Base-by-base conservation (phyloP, 2,888 invertebrate genomes). In the Lutraria lutraria region DNA sequence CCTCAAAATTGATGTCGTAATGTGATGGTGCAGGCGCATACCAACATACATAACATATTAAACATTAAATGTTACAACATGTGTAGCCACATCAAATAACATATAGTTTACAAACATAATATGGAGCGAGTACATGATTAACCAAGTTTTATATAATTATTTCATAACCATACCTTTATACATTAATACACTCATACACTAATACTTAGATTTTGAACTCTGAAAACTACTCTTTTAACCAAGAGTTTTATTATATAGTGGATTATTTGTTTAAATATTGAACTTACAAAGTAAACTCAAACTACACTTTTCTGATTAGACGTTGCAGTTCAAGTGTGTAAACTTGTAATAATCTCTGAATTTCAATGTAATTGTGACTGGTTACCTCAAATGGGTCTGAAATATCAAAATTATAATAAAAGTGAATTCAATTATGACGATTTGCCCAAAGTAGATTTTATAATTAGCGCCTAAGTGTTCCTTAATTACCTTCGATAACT, bases 221-320 rank as follows among this genome's bases (percentile, higher is more conserved):
- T 53, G 8, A 53, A 12, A 19, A 68, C 13, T 25, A 0, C 25
- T 68, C 12, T 25, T 25, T 68, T 2, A 56, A 15, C 16, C 19
- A 56, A 56, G 19, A 8, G 21, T 16, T 63, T n/a, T 63, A n/a
- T n/a, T 63, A 4, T 68, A 15, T 25, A 68, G 63, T 68, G 25
- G 63, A 68, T n/a, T 68, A 68, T 68, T 63, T n/a, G 25, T 68
- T 68, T n/a, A n/a, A 25, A 25, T 68, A 68, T 68, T 21, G n/a
- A 2, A 68, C 12, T 68, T 68, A 25, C 63, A 68, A 68, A 8
- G 25, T 68, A 68, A 68, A 25, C n/a, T 25, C 25, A 68, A n/a
- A 68, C 25, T 0, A 25, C 25, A 25, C n/a, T 10, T 25, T 25
- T 25, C 12, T 10, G n/a, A n/a, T 25, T 25, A 25, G 63, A 68